These are phyloP conservation scores for Notechis scutatus DNA, from an alignment of 2,113 vertebrate genomes.

Conservation along the genomic window DNA sequence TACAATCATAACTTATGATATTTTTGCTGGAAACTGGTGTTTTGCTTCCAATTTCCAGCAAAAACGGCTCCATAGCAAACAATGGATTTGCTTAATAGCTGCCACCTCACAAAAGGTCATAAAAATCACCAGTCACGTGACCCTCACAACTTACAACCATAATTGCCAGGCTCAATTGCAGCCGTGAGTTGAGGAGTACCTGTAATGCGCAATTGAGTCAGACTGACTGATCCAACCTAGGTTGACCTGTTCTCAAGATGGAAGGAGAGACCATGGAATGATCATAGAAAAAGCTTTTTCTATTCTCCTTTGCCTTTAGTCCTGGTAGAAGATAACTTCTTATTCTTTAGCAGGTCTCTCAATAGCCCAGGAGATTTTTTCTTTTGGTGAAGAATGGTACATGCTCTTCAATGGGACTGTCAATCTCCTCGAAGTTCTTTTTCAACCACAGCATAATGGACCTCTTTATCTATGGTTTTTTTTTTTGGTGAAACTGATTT, in stretches of 20 bases:
- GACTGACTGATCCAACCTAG: not conserved
- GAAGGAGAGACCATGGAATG: not conserved
- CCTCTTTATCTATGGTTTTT: not conserved
- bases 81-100: not conserved
- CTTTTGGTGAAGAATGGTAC: not conserved
- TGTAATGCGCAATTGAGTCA: not conserved
- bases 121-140: not conserved
- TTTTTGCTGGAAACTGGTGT: not conserved
- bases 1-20: not conserved
- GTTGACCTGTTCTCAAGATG: not conserved
- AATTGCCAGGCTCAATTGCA: not conserved
- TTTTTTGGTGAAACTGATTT: not conserved
- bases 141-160: not conserved
- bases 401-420: not conserved
- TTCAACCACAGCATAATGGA: not conserved
- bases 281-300: not conserved
- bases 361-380: not conserved
- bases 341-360: not conserved
- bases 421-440: not conserved
- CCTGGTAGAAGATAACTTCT: not conserved
- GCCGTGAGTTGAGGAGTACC: not conserved
- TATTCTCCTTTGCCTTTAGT: not conserved
- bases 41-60: not conserved
- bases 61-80: not conserved
- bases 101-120: not conserved